Percentiles rank a stretch among this genome's conserved stretches.
Conservation (phyloP, 2,113 vertebrate species). For the Piprites chloris region DNA sequence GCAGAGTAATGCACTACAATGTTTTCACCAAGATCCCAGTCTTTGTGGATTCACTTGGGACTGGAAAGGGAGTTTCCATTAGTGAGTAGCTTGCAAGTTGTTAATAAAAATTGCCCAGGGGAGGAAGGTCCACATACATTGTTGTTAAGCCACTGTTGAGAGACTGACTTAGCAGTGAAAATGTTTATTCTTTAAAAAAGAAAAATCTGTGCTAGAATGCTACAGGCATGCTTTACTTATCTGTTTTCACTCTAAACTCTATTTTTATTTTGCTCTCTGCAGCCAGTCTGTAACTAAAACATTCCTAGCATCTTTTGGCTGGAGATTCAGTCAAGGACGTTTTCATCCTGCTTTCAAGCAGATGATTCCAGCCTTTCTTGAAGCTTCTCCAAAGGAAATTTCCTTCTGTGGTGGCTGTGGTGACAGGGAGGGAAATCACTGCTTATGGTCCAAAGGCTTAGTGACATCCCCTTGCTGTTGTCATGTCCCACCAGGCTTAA, state of each 20-base stretch:
- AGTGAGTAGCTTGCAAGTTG: neutral
- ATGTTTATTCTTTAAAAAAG: neutral
- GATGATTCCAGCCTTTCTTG: neutral
- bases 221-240: neutral
- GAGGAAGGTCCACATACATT: neutral
- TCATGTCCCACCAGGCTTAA: neutral
- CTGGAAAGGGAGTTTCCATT: neutral
- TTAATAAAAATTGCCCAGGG: neutral
- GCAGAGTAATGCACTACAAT: neutral
- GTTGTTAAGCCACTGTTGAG: neutral
- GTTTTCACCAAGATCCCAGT: neutral
- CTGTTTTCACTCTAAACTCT: neutral
- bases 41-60: neutral
- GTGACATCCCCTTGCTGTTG: neutral
- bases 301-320: conserved; percentile 18
- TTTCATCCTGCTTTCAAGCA: neutral
- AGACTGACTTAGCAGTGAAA: neutral
- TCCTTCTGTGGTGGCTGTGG: neutral
- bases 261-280: conserved; percentile 21
- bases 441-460: neutral
- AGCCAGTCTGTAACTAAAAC: neutral
- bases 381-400: conserved; percentile 19
- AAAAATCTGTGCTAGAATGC: neutral
- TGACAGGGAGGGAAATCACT: neutral
- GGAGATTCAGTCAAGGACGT: neutral